Evolutionary conservation across 1,140 invertebrate species (phyloP), one percentile per base, ranked within the genome.

Genomic region (Orchestia grillus): DNA sequence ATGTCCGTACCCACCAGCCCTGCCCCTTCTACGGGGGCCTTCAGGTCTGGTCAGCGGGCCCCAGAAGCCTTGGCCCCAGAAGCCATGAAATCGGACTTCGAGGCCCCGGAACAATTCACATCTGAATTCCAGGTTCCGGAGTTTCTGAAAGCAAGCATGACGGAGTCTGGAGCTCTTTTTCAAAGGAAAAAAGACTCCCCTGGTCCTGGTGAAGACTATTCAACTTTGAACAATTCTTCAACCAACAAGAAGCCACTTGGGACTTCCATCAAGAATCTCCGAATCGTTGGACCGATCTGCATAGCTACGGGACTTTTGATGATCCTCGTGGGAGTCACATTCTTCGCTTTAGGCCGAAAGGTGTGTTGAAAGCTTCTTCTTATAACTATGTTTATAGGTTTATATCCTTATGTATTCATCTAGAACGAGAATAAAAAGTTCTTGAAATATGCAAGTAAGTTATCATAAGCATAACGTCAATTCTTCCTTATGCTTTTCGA

Each of bases 251-350:
- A 90, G 62, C 44, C 62, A 91, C 16, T n/a, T 96, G 15, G 19
- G 44, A 11, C 47, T 45, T 28, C n/a, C 87, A 77, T 42, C 62
- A 87, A 96, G 43, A 96, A 94, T 94, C 44, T 94, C 19, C 92
- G 43, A 44, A 77, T 96, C 42, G 43, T 96, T n/a, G 96, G 96
- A 8, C 96, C 96, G 77, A 95, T 96, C 62, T 95, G 92, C 87
- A 92, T 96, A 28, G 53, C 42, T 11, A 95, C 92, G 0, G 96
- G 96, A 11, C 36, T 96, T n/a, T 42, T 95, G 0, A 96, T 96
- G 96, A 95, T 96, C 41, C 42, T 95, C 40, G 45, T 96, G 57
- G 96, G 96, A n/a, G n/a, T 95, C 0, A 45, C 96, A 15, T 53
- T 95, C 87, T 88, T 57, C n/a, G 95, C 28, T 42, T 53, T 95